These are phyloP conservation scores for Podarcis siculus DNA, from an alignment of 2,797 vertebrate genomes.

Conservation along the genomic window DNA sequence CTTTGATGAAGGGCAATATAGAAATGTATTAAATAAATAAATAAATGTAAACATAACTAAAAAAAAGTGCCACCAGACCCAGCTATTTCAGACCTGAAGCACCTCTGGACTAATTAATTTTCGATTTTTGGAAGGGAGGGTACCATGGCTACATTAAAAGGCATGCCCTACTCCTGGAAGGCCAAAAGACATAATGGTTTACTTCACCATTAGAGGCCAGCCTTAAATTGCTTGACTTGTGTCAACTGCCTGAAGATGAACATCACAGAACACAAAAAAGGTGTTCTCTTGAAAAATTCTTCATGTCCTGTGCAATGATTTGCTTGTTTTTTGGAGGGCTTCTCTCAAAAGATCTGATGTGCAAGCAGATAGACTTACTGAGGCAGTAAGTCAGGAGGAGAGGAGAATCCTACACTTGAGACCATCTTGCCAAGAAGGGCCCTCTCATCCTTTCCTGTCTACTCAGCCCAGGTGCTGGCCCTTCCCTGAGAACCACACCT, in stretches of 20 bases:
- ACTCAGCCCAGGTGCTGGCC: neutral
- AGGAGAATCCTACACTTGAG: slow-evolving; percentile 25
- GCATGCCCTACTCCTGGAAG: slow-evolving; percentile 2
- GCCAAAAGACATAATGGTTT: neutral
- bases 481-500: neutral
- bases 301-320: fast-evolving
- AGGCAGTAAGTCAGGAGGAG: neutral
- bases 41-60: slow-evolving; percentile 1
- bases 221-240: neutral
- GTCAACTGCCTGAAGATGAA: neutral
- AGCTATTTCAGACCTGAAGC: slow-evolving; percentile 28
- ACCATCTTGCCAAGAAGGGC: neutral
- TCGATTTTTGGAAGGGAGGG: neutral
- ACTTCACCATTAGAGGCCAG: slow-evolving; percentile 1
- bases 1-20: too few species aligned
- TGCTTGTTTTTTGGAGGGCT: slow-evolving; percentile 21
- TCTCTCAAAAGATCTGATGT: neutral
- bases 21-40: too few species aligned
- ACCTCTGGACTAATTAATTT: slow-evolving; percentile 49
- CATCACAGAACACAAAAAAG: slow-evolving; percentile 5
- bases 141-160: neutral
- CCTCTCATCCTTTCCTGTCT: slow-evolving; percentile 1
- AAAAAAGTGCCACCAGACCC: neutral
- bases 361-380: neutral
- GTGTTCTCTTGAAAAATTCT: neutral